Evolutionary conservation across 2,113 vertebrate genomes (phyloP).

Genomic region (Xenopus laevis): DNA sequence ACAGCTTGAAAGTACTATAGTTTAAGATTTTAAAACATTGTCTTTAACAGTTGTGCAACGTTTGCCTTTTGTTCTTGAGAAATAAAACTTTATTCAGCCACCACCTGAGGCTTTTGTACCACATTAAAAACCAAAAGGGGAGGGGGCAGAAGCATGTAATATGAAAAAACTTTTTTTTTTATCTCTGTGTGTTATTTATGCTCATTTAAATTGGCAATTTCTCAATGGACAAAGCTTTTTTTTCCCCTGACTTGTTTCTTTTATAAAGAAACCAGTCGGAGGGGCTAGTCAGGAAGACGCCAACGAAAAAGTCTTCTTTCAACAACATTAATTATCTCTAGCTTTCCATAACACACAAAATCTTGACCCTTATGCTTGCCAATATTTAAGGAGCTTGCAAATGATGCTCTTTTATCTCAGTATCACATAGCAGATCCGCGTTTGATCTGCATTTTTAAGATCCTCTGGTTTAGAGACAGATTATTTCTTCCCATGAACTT

Average conservation of each 20-base stretch:
- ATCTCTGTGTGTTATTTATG: conserved; percentile 63
- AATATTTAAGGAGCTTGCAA: conserved; percentile 61
- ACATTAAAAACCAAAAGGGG: neutral
- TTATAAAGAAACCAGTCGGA: conserved; percentile 70
- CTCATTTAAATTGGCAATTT: conserved; percentile 58
- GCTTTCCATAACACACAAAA: conserved; percentile 71
- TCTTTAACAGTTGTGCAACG: too few species aligned
- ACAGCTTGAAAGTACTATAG: too few species aligned
- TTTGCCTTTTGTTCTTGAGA: neutral
- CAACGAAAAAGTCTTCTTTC: conserved; percentile 69
- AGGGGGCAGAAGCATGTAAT: neutral
- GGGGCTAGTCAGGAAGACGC: conserved; percentile 74
- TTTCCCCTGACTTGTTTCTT: conserved; percentile 52
- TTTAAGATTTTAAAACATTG: too few species aligned
- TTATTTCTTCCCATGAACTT: conserved; percentile 64
- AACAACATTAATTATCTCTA: conserved; percentile 80
- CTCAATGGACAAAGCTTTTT: conserved; percentile 51
- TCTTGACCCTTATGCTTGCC: conserved; percentile 71
- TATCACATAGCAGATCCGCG: conserved; percentile 57
- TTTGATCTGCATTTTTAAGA: conserved; percentile 62
- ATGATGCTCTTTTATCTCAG: conserved; percentile 71
- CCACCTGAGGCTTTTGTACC: conserved; percentile 9
- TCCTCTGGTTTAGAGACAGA: conserved; percentile 66
- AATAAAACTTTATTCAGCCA: neutral
- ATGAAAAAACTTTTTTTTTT: conserved; percentile 44